These are phyloP conservation scores for Actinia equina DNA, from an alignment of 64 coral and sea anemone genomes.

Conservation along the genomic window DNA sequence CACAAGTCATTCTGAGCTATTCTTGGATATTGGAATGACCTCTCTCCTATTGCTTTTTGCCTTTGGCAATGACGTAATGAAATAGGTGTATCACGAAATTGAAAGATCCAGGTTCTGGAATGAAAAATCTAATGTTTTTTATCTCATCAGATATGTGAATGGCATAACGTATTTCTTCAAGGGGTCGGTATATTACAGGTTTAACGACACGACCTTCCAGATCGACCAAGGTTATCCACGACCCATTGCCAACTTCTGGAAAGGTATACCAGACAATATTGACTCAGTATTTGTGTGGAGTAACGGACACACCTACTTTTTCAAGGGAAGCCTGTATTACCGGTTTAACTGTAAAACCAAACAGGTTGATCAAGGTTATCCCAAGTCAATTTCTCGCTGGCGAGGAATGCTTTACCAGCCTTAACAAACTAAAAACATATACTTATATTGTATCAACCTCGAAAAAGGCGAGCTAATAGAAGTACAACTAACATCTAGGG, in stretches of 20 bases:
- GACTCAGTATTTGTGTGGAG: slow-evolving; percentile 67
- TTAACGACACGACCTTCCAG: slow-evolving; percentile 59
- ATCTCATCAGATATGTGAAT: slow-evolving; percentile 56
- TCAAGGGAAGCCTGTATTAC: slow-evolving; percentile 75
- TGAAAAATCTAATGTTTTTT: not conserved
- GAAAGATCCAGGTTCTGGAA: too few relatives aligned
- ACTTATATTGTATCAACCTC: not conserved
- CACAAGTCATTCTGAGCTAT: too few relatives aligned
- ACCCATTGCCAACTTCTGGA: slow-evolving; percentile 63
- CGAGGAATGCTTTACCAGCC: slow-evolving; percentile 72
- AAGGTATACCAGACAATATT: slow-evolving; percentile 69
- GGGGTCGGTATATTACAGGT: slow-evolving; percentile 64
- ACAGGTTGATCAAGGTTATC: slow-evolving; percentile 61
- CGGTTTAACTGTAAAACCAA: slow-evolving; percentile 56
- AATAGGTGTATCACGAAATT: too few relatives aligned
- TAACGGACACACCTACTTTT: slow-evolving; percentile 62
- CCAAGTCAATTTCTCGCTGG: slow-evolving; percentile 59
- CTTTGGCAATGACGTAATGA: too few relatives aligned
- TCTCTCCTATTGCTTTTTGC: too few relatives aligned
- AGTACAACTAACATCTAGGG: too few relatives aligned
- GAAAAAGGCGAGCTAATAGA: too few relatives aligned
- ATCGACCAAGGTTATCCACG: slow-evolving; percentile 72
- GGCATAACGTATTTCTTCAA: slow-evolving; percentile 93
- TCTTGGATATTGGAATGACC: too few relatives aligned
- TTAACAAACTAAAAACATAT: not conserved